Evolutionary conservation across 2,797 vertebrate genomes (phyloP).

Genomic region (Sebastes iracundus): DNA sequence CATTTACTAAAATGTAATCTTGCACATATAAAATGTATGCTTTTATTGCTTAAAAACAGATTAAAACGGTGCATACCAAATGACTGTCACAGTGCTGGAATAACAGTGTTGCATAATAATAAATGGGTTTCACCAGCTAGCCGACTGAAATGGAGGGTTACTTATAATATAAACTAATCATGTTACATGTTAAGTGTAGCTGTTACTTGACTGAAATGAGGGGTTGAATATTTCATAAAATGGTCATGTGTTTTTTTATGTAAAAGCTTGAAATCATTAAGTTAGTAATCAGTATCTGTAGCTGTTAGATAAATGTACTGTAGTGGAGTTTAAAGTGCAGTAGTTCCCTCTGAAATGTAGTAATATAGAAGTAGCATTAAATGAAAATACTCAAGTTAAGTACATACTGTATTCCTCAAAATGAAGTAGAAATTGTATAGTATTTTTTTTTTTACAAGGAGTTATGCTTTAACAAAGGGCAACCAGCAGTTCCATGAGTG

Average conservation of each 20-base stretch:
- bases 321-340: not conserved
- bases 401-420: not conserved
- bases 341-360: not conserved
- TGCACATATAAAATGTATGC: not conserved
- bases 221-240: not conserved
- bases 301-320: not conserved
- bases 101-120: not conserved
- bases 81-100: not conserved
- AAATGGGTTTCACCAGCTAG: no score
- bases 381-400: not conserved
- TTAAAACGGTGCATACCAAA: not conserved
- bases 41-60: not conserved
- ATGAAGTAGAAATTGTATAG: not conserved
- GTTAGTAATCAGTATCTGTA: not conserved
- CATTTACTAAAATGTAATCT: not conserved
- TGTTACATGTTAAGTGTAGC: not conserved
- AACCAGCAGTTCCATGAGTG: not conserved
- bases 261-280: not conserved
- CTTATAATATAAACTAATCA: no score
- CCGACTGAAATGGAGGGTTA: not conserved
- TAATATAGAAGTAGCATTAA: not conserved
- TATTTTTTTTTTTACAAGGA: not conserved
- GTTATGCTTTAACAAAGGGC: not conserved
- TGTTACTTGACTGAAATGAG: not conserved
- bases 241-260: fast-evolving